A percentile compares a stretch with the other conserved stretches of the same genome.
phyloP scores from a whole-genome alignment of 1,140 invertebrate species.

The Amphibalanus amphitrite region DNA sequence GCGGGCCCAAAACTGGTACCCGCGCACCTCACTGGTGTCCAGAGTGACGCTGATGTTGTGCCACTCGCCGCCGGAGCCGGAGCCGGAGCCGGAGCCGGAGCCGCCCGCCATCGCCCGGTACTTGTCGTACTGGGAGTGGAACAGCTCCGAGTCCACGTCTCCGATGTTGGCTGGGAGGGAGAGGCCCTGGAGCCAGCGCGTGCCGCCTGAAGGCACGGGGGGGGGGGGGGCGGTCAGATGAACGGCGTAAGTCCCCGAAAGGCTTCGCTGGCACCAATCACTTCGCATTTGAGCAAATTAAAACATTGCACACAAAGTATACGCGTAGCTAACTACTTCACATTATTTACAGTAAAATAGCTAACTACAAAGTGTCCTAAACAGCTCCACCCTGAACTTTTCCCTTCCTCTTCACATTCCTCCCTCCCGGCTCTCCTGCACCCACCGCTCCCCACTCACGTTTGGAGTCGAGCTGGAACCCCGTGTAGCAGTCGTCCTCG shows the following conservation, averaged over 20 bases:
- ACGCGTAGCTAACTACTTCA: too few relatives aligned
- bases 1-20: slow-evolving; percentile 45
- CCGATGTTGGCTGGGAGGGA: slow-evolving; percentile 40
- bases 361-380: too few relatives aligned
- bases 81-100: slow-evolving; percentile 18
- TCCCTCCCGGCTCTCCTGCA: too few relatives aligned
- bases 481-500: slow-evolving; percentile 54
- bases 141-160: slow-evolving; percentile 40
- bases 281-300: too few relatives aligned
- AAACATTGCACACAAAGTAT: too few relatives aligned
- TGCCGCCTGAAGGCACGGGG: slow-evolving; percentile 34
- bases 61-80: slow-evolving; percentile 18
- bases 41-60: slow-evolving; percentile 53
- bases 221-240: too few relatives aligned
- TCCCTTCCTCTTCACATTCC: too few relatives aligned
- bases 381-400: too few relatives aligned
- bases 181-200: slow-evolving; percentile 52
- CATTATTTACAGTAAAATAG: too few relatives aligned
- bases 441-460: slow-evolving; percentile 27
- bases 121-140: slow-evolving; percentile 34
- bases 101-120: slow-evolving; percentile 31
- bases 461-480: slow-evolving; percentile 36
- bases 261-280: too few relatives aligned
- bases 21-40: slow-evolving; percentile 54
- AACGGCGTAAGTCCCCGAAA: too few relatives aligned